A percentile compares a stretch with the other conserved stretches of the same genome.
Evolutionary conservation across 2,888 invertebrate species (phyloP).

Genomic region (Thereva unica): DNA sequence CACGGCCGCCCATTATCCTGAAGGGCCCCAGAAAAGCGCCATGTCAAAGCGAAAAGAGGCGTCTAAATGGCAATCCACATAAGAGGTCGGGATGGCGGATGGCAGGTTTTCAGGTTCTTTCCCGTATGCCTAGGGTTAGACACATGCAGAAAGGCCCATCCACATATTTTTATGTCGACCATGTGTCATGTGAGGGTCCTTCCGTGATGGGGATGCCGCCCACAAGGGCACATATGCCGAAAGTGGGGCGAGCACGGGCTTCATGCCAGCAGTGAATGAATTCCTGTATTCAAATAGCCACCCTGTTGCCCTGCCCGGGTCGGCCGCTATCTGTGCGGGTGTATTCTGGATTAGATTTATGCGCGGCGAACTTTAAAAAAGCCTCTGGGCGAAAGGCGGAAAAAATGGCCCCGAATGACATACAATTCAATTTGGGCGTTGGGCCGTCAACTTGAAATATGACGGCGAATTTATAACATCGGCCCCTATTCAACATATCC

Average conservation of each 20-base stretch:
- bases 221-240: slow-evolving; percentile 9
- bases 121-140: slow-evolving; percentile 25
- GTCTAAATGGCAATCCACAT: slow-evolving; percentile 28
- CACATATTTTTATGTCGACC: slow-evolving; percentile 40
- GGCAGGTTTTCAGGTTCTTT: slow-evolving; percentile 12
- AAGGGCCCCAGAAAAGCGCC: slow-evolving; percentile 22
- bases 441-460: slow-evolving; percentile 32
- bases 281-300: slow-evolving; percentile 13
- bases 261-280: slow-evolving; percentile 20
- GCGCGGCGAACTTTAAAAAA: slow-evolving; percentile 34
- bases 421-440: slow-evolving; percentile 41
- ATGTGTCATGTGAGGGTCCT: slow-evolving; percentile 35
- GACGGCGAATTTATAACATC: slow-evolving; percentile 21
- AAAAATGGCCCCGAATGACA: slow-evolving; percentile 36
- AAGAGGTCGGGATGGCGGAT: slow-evolving; percentile 9
- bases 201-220: slow-evolving; percentile 28
- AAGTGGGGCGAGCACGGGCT: neutral
- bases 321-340: neutral
- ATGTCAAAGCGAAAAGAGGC: neutral
- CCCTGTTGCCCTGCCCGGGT: neutral
- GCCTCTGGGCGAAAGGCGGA: slow-evolving; percentile 2
- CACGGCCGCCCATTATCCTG: slow-evolving; percentile 39
- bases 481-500: neutral
- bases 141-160: slow-evolving; percentile 35
- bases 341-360: slow-evolving; percentile 38